Base-by-base conservation (phyloP, 2,797 vertebrate genomes). In the Coreius guichenoti region DNA sequence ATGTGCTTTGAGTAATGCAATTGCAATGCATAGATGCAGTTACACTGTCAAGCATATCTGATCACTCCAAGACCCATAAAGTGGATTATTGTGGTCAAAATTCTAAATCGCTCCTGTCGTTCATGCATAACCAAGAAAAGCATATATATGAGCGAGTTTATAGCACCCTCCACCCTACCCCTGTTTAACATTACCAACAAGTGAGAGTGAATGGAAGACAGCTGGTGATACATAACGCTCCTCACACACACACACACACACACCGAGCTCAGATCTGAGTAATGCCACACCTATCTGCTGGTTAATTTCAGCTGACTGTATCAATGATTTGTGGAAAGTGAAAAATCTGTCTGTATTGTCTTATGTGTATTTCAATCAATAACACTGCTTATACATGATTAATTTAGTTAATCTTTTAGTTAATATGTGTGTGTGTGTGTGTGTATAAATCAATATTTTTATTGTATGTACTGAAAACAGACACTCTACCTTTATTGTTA, bases 141-240 rank as follows among this genome's bases (percentile, higher is more conserved):
- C 82, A 78, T 70, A 49, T 67, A 78, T 70, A 49, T 67, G 33
- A 84, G 26, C 3, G 12, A 69, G 11, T 5, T 56, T 68, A 43
- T 43, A 56, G 9, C 65, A 78, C 8, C 23, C 81, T 26, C 73
- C 23, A 49, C 14, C 23, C 33, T 8, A 65, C 3, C 72, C 58
- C 73, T 78, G 74, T 65, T 78, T 43, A 78, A 45, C 65, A 31
- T 78, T n/a, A 56, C 12, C 49, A 70, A 68, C 63, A 77, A 77
- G 45, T 56, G n/a, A 76, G 49, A 70, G 51, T 58, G 45, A 70
- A 78, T 78, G 49, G 26, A 78, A 69, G 82, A 84, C 82, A 56
- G 82, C 82, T 78, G 82, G 33, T 77, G 33, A 83, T 67, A 56
- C 17, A 83, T 68, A 51, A 54, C 11, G 2, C 43, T 26, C 23